Evolutionary conservation across 2,888 invertebrate genomes (phyloP), one percentile per base, ranked within the genome.

Genomic region (Torymus texanus): DNA sequence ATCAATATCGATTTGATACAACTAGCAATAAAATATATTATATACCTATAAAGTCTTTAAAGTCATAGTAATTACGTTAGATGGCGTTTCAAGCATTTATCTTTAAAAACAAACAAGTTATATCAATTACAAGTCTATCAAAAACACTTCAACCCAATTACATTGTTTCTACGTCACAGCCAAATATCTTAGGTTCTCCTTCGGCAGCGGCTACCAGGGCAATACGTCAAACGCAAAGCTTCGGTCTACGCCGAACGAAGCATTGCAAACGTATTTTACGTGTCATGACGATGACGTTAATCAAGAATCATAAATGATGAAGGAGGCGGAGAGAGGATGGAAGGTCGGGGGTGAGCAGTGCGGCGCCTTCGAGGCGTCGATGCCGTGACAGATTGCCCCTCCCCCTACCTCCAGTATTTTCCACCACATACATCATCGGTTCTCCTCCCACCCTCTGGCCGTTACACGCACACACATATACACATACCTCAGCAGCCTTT

Each of bases 381-480:
- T 89, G 83, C 86, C 85, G 86, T 89, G 89, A 90, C 89, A 88
- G 88, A 90, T 90, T 90, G 87, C 86, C 85, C 86, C 75, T 2
- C 21, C 2, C 21, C 21, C 21, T 2, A 2, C 21, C 21, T 2
- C 85, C 84, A 85, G 87, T 88, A 90, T 89, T 89, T 90, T 90
- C 89, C 89, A 89, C 88, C 87, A 90, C 89, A 89, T 90, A 89
- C 86, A 90, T 90, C 89, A 90, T 87, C 86, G 85, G 84, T 83
- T 85, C 83, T 73, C 41, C 41, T 5, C 29, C 41, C 8, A 8
- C 41, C 41, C 41, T 8, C 41, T 8, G 1, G 10, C 8, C 41
- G 41, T 8, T 41, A 41, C 41, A 71, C 16, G 29, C 70, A 78
- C 59, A 58, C 10, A 59, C 18, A 68, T 77, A 72, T 67, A n/a